Conservation (phyloP, 2,888 invertebrate species). For the Nemotelus pantherinus region DNA sequence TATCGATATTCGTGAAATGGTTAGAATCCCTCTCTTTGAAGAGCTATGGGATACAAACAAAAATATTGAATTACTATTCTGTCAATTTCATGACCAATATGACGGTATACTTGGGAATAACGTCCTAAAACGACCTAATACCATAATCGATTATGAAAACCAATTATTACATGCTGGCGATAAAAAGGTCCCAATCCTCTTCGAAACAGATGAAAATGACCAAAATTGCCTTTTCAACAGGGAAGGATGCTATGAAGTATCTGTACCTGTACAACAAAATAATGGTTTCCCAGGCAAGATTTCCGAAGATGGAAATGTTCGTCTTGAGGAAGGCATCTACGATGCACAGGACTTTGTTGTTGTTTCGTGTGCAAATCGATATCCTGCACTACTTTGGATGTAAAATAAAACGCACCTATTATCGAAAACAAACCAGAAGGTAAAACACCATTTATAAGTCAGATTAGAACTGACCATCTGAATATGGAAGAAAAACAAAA, state of each 20-base stretch:
- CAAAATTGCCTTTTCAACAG: not conserved
- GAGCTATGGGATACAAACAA: constrained; percentile 24
- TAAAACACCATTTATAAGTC: not conserved
- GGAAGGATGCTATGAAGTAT: not conserved
- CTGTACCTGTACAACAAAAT: constrained; percentile 20
- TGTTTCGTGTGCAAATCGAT: too few relatives aligned
- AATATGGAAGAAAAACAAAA: constrained; percentile 11
- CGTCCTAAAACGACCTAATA: constrained; percentile 27
- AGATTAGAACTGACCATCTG: constrained; percentile 16
- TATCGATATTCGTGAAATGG: constrained; percentile 20
- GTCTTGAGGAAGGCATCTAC: constrained; percentile 34
- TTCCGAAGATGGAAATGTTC: constrained; percentile 19
- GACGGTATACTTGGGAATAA: constrained; percentile 35
- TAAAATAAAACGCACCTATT: too few relatives aligned
- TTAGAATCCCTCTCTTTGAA: constrained; percentile 33
- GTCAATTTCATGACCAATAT: constrained; percentile 15
- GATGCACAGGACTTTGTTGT: constrained; percentile 17
- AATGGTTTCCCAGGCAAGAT: constrained; percentile 8
- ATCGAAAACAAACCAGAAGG: not conserved
- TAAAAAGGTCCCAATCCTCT: not conserved
- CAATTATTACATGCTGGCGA: constrained; percentile 5
- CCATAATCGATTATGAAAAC: constrained; percentile 30
- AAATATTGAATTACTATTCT: constrained; percentile 28
- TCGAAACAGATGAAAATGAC: not conserved
- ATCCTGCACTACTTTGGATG: too few relatives aligned